Conservation (phyloP, 2,888 invertebrate genomes). For the Neria commutata region DNA sequence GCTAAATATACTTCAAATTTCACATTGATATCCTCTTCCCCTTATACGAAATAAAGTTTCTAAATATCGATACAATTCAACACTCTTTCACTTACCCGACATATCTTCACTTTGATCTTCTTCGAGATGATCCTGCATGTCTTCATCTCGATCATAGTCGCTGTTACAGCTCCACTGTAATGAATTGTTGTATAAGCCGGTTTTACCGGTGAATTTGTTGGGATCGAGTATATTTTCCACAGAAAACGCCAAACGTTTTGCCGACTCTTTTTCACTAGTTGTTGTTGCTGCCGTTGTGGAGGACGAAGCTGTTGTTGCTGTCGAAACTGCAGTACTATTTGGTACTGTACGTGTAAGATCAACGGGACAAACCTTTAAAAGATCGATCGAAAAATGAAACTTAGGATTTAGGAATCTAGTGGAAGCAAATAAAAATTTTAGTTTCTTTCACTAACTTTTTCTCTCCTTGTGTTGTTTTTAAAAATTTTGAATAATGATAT, state of each 20-base stretch:
- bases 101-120: slow-evolving; percentile 63
- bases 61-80: too few relatives aligned
- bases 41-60: too few relatives aligned
- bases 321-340: too few relatives aligned
- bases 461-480: too few relatives aligned
- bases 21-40: too few relatives aligned
- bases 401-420: too few relatives aligned
- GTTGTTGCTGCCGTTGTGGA: slow-evolving; percentile 51
- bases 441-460: too few relatives aligned
- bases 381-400: too few relatives aligned
- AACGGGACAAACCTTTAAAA: slow-evolving; percentile 59
- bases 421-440: too few relatives aligned
- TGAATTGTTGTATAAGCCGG: slow-evolving; percentile 46
- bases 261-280: slow-evolving; percentile 57
- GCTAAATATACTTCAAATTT: too few relatives aligned
- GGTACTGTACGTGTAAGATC: slow-evolving; percentile 60
- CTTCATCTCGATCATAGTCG: slow-evolving; percentile 61
- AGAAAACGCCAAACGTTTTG: slow-evolving; percentile 77
- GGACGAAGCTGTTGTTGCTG: too few relatives aligned
- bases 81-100: slow-evolving; percentile 64
- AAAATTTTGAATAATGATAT: too few relatives aligned
- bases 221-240: slow-evolving; percentile 91
- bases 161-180: slow-evolving; percentile 62
- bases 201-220: slow-evolving; percentile 83
- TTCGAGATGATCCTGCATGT: slow-evolving; percentile 60